These are phyloP conservation scores for Lamprologus speciosus DNA, from an alignment of 2,113 vertebrate genomes.

Conservation along the genomic window DNA sequence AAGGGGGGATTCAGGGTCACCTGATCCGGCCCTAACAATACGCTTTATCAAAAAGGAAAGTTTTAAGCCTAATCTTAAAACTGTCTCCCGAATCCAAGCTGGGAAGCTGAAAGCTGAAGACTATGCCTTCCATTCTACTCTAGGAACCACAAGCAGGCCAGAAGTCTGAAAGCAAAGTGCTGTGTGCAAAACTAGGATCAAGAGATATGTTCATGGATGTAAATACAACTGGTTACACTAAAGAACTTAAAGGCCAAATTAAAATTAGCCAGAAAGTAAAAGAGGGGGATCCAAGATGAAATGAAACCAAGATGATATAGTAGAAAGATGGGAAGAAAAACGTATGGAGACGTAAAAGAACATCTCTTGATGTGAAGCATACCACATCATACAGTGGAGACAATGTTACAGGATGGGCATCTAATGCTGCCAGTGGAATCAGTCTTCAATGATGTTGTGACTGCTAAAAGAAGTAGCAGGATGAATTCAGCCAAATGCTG, in stretches of 20 bases:
- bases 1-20: not conserved
- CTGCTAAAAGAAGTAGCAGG: not conserved
- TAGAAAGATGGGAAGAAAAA: not conserved
- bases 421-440: not conserved
- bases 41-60: not conserved
- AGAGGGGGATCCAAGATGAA: not conserved
- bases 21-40: not conserved
- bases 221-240: not conserved
- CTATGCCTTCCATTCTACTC: not conserved
- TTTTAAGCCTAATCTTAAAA: not conserved
- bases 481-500: not conserved
- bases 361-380: fast-evolving
- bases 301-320: not conserved
- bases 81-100: not conserved
- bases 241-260: not conserved
- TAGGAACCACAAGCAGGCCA: not conserved
- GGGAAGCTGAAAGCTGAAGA: not conserved
- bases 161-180: not conserved
- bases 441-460: not conserved
- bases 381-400: fast-evolving
- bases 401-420: not conserved
- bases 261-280: not conserved
- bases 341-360: not conserved
- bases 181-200: not conserved
- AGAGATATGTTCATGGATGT: not conserved